Evolutionary conservation across 2,888 invertebrate species (phyloP).

Genomic region (Sepiola atlantica): DNA sequence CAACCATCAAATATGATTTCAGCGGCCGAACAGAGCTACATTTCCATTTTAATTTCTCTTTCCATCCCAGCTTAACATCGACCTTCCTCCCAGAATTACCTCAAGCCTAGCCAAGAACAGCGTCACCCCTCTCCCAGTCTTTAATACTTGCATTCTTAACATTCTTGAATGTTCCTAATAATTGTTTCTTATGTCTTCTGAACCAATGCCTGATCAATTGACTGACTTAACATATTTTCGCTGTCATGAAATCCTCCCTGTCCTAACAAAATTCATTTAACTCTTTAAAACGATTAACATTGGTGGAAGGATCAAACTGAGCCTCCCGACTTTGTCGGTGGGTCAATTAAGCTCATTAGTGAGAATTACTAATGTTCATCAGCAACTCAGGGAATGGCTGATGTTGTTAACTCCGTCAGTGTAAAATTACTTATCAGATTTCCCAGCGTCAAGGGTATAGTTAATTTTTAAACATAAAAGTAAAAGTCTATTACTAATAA

Average conservation of each 20-base stretch:
- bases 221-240: neutral
- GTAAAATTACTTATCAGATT: neutral
- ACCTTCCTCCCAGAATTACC: neutral
- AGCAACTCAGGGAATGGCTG: neutral
- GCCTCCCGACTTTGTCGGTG: neutral
- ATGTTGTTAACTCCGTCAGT: neutral
- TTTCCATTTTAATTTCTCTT: slow-evolving; percentile 4
- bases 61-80: neutral
- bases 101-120: neutral
- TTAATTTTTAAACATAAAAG: too few species aligned
- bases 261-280: neutral
- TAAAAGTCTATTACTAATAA: too few species aligned
- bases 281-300: neutral
- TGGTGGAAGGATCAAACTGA: neutral
- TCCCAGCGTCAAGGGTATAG: too few species aligned
- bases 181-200: slow-evolving; percentile 32
- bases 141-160: slow-evolving; percentile 8
- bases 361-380: neutral
- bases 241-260: neutral
- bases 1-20: neutral
- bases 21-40: neutral
- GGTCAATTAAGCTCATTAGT: neutral
- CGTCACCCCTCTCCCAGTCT: neutral
- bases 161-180: neutral
- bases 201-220: neutral